A percentile compares a stretch with the other conserved stretches of the same genome.
Conservation (phyloP, 1,140 invertebrate species). For the Aporrectodea caliginosa region DNA sequence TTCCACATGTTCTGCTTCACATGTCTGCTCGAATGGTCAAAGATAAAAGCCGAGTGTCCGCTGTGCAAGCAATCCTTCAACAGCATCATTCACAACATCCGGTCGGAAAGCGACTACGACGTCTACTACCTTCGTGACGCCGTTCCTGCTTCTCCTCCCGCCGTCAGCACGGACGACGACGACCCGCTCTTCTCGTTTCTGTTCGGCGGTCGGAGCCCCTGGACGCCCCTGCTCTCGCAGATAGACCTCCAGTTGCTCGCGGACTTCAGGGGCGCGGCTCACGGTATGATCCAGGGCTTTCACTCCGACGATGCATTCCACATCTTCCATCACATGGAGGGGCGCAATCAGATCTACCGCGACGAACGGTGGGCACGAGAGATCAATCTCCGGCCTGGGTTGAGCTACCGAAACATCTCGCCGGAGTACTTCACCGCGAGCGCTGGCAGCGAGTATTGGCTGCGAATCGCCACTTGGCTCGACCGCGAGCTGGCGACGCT, state of each 20-base stretch:
- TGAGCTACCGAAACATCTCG: neutral
- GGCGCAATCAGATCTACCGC: neutral
- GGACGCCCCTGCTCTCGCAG: neutral
- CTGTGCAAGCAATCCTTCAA: constrained; percentile 87
- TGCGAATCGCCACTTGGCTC: neutral
- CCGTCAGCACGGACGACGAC: neutral
- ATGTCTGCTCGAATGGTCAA: constrained; percentile 89
- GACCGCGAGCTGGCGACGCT: neutral
- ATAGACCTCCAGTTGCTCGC: neutral
- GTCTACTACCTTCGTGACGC: constrained; percentile 60
- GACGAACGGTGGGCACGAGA: neutral
- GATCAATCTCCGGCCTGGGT: neutral
- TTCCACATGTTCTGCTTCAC: constrained; percentile 90
- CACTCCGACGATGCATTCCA: neutral
- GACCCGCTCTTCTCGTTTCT: neutral
- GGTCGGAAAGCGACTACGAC: constrained; percentile 80
- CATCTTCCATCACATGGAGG: no score
- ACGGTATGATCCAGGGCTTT: neutral
- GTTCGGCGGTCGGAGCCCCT: neutral
- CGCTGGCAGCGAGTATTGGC: neutral
- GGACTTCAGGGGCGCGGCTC: neutral
- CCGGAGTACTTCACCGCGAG: neutral
- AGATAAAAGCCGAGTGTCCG: constrained; percentile 89
- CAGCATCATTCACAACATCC: constrained; percentile 86
- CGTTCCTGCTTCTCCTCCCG: no score